Evolutionary conservation across 1,140 invertebrate genomes (phyloP).

Genomic region (Steinernema khuongi): DNA sequence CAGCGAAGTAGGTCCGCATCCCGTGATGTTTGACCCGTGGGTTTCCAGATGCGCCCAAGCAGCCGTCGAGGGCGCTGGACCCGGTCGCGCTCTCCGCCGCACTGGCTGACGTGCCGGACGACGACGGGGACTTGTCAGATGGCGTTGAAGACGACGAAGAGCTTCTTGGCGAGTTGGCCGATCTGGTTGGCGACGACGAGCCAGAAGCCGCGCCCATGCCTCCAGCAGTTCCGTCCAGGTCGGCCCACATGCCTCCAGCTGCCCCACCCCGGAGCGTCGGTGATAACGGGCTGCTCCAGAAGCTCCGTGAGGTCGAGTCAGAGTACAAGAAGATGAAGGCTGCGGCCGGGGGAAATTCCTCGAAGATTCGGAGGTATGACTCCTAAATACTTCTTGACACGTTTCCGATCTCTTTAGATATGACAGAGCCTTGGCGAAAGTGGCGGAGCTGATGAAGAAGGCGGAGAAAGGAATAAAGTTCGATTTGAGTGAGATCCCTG

Average conservation of each 20-base stretch:
- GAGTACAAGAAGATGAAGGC: slow-evolving; percentile 24
- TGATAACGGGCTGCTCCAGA: background rate
- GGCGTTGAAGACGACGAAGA: slow-evolving; percentile 31
- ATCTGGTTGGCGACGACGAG: slow-evolving; percentile 19
- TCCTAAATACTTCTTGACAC: background rate
- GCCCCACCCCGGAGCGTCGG: background rate
- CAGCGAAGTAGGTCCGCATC: too few species aligned
- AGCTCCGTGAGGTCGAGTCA: slow-evolving; percentile 8
- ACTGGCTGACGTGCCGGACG: slow-evolving; percentile 9
- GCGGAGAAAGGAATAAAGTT: slow-evolving; percentile 29
- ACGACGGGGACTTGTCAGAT: slow-evolving; percentile 16
- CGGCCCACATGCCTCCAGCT: background rate
- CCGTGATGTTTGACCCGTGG: too few species aligned
- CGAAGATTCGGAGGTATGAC: background rate
- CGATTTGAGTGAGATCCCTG: slow-evolving; percentile 32
- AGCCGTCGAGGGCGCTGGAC: slow-evolving; percentile 1
- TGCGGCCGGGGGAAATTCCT: background rate
- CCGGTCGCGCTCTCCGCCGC: slow-evolving; percentile 23
- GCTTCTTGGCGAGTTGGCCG: slow-evolving; percentile 18
- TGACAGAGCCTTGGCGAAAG: slow-evolving; percentile 27
- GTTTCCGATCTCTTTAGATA: slow-evolving; percentile 25
- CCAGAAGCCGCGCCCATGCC: slow-evolving; percentile 11
- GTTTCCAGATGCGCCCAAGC: background rate
- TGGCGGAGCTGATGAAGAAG: slow-evolving; percentile 22
- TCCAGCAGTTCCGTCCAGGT: background rate